Evolutionary conservation across 2,113 vertebrate genomes (phyloP).

Genomic region (Callocephalon fimbriatum): DNA sequence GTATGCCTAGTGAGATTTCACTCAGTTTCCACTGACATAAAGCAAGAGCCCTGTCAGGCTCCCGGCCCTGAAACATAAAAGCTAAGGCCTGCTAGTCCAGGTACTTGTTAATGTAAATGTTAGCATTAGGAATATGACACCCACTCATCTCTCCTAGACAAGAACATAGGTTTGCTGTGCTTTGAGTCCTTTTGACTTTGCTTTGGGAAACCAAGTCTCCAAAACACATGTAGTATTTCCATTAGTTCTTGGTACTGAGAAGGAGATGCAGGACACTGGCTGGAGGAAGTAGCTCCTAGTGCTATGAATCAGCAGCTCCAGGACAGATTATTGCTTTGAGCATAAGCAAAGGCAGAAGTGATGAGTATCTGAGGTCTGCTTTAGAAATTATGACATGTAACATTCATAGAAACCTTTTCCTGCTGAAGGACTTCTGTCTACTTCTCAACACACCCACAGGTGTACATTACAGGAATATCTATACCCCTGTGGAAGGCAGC

Average conservation of each 20-base stretch:
- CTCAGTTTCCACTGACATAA: background rate
- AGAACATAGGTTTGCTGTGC: background rate
- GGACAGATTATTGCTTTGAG: background rate
- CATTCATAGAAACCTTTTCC: background rate
- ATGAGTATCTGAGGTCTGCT: background rate
- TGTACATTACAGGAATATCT: background rate
- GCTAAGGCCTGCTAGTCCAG: background rate
- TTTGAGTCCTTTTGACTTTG: background rate
- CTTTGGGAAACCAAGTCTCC: slow-evolving; percentile 20
- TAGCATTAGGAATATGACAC: background rate
- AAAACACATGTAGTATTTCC: background rate
- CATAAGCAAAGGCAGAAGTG: background rate
- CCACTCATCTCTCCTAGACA: background rate
- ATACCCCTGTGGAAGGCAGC: background rate
- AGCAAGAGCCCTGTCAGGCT: background rate
- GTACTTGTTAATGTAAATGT: background rate
- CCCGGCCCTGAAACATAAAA: background rate
- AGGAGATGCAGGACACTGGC: background rate
- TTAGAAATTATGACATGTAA: background rate
- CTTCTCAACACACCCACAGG: background rate
- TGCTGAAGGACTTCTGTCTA: background rate
- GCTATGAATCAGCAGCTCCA: background rate
- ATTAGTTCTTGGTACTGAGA: background rate
- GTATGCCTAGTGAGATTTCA: background rate
- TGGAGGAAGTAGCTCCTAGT: background rate